Conservation (phyloP, 2,113 vertebrate species). For the Andinoacara biseriatus region DNA sequence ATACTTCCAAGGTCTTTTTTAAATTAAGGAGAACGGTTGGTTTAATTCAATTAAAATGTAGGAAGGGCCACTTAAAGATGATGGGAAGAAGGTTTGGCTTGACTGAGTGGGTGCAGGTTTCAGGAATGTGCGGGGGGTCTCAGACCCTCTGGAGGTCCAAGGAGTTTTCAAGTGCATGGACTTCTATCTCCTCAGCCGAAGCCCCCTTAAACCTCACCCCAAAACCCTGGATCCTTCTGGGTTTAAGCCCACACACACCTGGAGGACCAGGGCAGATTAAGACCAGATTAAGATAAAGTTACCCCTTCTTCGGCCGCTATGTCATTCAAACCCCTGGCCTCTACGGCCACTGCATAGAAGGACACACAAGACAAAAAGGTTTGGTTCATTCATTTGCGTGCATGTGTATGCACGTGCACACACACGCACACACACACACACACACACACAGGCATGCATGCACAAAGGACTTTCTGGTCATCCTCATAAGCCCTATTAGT, state of each 20-base stretch:
- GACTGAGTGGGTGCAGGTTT: slow-evolving; percentile 46
- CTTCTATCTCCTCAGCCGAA: slow-evolving; percentile 62
- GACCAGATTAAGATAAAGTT: slow-evolving; percentile 85
- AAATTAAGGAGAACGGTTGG: slow-evolving; percentile 60
- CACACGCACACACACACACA: slow-evolving; percentile 28
- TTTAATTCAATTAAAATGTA: slow-evolving; percentile 79
- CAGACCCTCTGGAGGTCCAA: slow-evolving; percentile 48
- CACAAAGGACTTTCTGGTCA: slow-evolving; percentile 79
- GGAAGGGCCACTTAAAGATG: slow-evolving; percentile 60
- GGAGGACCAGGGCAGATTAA: slow-evolving; percentile 72
- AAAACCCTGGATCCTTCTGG: slow-evolving; percentile 56
- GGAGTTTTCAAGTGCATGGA: slow-evolving; percentile 71
- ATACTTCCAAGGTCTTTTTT: slow-evolving; percentile 68
- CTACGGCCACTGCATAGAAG: slow-evolving; percentile 54
- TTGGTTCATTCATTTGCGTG: slow-evolving; percentile 58
- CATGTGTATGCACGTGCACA: slow-evolving; percentile 27
- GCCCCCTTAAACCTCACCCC: slow-evolving; percentile 63
- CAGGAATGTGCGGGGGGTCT: slow-evolving; percentile 52
- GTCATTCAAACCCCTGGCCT: slow-evolving; percentile 75
- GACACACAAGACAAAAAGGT: slow-evolving; percentile 69
- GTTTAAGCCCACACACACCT: slow-evolving; percentile 80
- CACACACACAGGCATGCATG: slow-evolving; percentile 34
- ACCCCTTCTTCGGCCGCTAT: slow-evolving; percentile 73
- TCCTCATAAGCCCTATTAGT: slow-evolving; percentile 82
- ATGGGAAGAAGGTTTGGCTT: slow-evolving; percentile 43